Percentiles rank a stretch among this genome's conserved stretches.
These are phyloP conservation scores for Hystrix cristata DNA, from an alignment of 2,113 vertebrate genomes.

Conservation along the genomic window DNA sequence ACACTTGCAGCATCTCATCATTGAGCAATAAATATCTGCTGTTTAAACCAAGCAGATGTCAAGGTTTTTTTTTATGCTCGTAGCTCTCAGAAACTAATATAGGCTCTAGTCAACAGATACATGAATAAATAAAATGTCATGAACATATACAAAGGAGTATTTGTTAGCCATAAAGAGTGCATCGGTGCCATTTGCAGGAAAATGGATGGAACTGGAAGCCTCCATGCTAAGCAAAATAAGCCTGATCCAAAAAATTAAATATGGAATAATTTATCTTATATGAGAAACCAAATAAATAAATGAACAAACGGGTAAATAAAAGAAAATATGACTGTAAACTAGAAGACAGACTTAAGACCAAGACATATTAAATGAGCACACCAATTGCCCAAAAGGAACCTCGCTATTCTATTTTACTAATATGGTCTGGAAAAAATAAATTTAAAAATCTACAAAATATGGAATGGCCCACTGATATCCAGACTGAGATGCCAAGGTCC, in stretches of 20 bases:
- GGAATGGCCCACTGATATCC: not conserved
- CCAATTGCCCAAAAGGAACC: not conserved
- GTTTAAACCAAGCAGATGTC: not conserved
- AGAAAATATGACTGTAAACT: not conserved
- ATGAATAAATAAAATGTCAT: not conserved
- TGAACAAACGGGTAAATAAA: not conserved
- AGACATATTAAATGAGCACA: not conserved
- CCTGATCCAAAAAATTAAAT: not conserved
- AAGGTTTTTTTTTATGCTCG: not conserved
- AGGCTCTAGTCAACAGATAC: not conserved
- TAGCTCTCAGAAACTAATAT: not conserved
- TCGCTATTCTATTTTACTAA: not conserved
- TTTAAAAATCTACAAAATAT: not conserved
- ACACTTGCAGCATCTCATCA: not conserved
- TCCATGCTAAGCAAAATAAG: not conserved
- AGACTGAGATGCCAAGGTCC: not conserved
- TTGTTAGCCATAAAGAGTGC: not conserved
- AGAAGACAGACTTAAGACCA: not conserved
- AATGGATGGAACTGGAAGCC: not conserved
- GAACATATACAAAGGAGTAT: not conserved
- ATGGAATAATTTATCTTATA: not conserved
- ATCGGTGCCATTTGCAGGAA: too few relatives aligned
- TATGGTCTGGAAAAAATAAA: not conserved
- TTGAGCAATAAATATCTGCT: not conserved
- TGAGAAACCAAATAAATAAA: not conserved